Conservation (phyloP, 2,113 vertebrate species). For the Mellivora capensis region DNA sequence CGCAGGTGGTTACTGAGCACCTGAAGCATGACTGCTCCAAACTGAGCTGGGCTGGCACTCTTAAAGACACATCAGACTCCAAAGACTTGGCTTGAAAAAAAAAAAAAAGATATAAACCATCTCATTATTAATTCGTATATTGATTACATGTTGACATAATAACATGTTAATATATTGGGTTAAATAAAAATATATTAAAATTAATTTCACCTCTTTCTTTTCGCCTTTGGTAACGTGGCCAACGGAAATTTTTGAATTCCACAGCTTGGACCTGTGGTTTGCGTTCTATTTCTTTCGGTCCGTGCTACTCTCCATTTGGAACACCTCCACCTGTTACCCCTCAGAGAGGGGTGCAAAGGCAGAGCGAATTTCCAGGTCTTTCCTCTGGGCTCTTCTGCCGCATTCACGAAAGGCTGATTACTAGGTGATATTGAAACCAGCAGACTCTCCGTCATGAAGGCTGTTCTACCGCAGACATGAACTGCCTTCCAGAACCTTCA, state of each 20-base stretch:
- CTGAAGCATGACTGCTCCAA: not conserved
- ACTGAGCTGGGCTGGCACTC: not conserved
- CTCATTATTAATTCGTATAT: not conserved
- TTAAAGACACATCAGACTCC: not conserved
- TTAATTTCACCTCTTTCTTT: not conserved
- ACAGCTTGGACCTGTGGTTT: not conserved
- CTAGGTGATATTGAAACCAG: not conserved
- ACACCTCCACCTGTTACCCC: not conserved
- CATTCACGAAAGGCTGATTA: not conserved
- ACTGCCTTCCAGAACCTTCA: not conserved
- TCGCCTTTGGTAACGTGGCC: not conserved
- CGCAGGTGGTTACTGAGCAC: rapidly evolving
- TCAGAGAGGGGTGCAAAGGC: not conserved
- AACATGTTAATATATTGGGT: not conserved
- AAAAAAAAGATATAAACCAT: not conserved
- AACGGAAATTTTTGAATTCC: not conserved
- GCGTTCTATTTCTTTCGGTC: not conserved
- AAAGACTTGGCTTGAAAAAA: not conserved
- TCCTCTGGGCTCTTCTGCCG: not conserved
- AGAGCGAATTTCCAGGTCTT: not conserved
- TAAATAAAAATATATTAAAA: not conserved
- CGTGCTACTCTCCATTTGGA: not conserved
- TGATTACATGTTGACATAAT: not conserved
- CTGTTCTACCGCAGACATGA: not conserved
- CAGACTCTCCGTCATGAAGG: rapidly evolving